Percentiles rank a stretch among this genome's conserved stretches.
These are phyloP conservation scores for Poicephalus meyeri DNA, from an alignment of 2,113 vertebrate genomes.

Conservation along the genomic window DNA sequence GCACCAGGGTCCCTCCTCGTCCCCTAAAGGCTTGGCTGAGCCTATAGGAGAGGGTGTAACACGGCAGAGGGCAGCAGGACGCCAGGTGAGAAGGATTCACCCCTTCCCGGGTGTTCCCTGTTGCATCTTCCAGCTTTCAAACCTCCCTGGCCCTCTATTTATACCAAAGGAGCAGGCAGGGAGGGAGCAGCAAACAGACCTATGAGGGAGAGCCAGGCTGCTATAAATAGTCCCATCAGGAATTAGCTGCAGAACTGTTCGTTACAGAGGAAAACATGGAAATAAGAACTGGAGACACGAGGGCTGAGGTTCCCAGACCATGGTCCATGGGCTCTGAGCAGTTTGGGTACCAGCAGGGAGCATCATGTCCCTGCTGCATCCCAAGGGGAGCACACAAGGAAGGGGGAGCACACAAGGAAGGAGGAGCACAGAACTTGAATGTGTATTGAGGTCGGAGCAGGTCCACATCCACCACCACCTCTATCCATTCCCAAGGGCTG, in stretches of 20 bases:
- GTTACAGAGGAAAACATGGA: neutral
- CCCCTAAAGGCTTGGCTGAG: neutral
- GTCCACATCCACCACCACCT: neutral
- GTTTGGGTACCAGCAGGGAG: neutral
- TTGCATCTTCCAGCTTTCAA: neutral
- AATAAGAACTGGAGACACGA: neutral
- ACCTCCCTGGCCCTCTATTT: neutral
- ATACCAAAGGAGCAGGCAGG: neutral
- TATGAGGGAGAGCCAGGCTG: neutral
- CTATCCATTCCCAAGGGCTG: neutral
- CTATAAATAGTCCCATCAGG: conserved; percentile 11
- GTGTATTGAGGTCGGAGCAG: rapidly evolving
- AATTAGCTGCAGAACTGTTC: conserved; percentile 6
- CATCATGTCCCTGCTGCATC: neutral
- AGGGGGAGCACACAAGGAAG: neutral
- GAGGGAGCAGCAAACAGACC: neutral
- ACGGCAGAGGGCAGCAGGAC: neutral
- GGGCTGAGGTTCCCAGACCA: neutral
- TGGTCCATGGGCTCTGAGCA: neutral
- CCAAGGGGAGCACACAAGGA: neutral
- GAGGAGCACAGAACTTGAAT: neutral
- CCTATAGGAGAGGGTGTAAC: neutral
- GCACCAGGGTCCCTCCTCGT: neutral
- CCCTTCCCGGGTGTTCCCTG: neutral
- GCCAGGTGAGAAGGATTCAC: neutral